Evolutionary conservation across 2,113 vertebrate species (phyloP).

Genomic region (Heteronetta atricapilla): DNA sequence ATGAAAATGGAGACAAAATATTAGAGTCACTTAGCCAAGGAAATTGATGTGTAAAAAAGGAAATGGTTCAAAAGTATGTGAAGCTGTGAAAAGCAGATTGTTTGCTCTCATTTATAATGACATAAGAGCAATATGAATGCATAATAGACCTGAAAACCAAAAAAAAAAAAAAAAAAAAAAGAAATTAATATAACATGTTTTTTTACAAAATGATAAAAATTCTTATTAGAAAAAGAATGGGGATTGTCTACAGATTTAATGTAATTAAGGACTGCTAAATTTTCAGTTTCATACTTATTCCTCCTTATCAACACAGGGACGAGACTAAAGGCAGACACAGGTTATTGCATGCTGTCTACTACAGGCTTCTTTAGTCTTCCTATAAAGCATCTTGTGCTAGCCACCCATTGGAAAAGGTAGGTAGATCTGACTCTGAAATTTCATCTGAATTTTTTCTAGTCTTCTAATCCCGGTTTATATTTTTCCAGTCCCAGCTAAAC

Average conservation of each 20-base stretch:
- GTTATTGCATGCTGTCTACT: neutral
- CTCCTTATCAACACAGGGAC: neutral
- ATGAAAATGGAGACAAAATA: neutral
- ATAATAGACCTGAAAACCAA: neutral
- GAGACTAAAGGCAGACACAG: neutral
- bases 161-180: neutral
- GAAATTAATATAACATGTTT: neutral
- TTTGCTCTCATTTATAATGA: neutral
- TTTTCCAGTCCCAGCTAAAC: neutral
- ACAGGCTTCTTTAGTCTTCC: neutral
- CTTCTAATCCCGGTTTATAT: neutral
- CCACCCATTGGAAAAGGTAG: neutral
- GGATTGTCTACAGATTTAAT: neutral
- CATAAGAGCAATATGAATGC: neutral
- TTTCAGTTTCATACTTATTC: neutral
- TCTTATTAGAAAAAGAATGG: neutral
- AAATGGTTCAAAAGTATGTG: neutral
- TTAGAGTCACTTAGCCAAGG: neutral
- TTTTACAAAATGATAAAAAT: neutral
- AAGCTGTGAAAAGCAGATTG: neutral
- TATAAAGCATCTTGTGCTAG: neutral
- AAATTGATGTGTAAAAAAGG: neutral
- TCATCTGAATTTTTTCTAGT: neutral
- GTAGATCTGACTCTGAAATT: constrained; percentile 2
- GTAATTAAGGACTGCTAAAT: neutral